A percentile compares a stretch with the other conserved stretches of the same genome.
These are phyloP conservation scores for Enteromius afrohamiltoni DNA, from an alignment of 2,797 vertebrate species.

Conservation along the genomic window DNA sequence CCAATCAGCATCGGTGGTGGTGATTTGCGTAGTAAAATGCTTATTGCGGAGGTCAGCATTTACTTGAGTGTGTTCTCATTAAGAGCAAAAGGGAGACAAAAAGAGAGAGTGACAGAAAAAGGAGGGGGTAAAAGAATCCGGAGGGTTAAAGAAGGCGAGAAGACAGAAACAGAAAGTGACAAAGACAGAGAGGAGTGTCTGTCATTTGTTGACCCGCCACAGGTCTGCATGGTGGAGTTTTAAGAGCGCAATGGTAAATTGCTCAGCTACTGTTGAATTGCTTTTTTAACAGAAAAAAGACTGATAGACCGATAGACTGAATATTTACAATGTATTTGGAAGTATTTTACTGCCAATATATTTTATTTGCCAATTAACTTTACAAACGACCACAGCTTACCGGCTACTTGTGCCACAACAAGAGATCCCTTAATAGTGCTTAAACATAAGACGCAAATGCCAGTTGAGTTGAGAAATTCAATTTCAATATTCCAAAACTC, in stretches of 20 bases:
- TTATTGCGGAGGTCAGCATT: slow-evolving; percentile 51
- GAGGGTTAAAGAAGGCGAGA: slow-evolving; percentile 1
- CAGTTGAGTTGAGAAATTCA: background rate
- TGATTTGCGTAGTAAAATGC: slow-evolving; percentile 51
- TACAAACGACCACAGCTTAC: background rate
- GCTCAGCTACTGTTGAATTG: background rate
- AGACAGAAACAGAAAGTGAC: slow-evolving; percentile 11
- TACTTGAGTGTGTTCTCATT: slow-evolving; percentile 45
- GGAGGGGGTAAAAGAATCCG: background rate
- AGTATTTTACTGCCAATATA: background rate
- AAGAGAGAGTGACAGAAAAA: slow-evolving; percentile 27
- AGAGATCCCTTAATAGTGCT: background rate
- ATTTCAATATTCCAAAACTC: background rate
- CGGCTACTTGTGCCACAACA: background rate
- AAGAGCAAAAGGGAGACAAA: slow-evolving; percentile 13
- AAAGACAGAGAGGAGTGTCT: background rate
- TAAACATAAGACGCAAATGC: background rate
- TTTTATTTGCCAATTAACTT: background rate
- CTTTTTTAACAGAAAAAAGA: background rate
- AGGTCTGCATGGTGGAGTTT: slow-evolving; percentile 12
- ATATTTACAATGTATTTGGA: background rate
- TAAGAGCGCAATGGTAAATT: slow-evolving; percentile 15
- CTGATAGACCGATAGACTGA: background rate
- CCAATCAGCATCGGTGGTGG: slow-evolving; percentile 44
- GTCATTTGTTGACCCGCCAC: slow-evolving; percentile 18